Evolutionary conservation across 2,888 invertebrate genomes (phyloP), one percentile per base, ranked within the genome.

Genomic region (Chesias legatella): DNA sequence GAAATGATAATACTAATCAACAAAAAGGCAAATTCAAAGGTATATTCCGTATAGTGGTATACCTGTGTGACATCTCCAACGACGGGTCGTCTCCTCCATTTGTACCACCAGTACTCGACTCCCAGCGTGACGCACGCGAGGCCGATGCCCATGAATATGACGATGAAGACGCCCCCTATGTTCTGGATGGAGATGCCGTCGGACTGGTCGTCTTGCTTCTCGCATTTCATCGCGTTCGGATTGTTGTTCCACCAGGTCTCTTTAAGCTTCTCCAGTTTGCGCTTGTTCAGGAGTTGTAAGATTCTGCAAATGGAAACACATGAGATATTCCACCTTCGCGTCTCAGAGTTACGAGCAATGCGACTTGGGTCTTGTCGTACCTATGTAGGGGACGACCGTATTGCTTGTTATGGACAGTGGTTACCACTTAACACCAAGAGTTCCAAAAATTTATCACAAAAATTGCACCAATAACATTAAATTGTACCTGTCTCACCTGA

Each of bases 141-240:
- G 0, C 94, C 95, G 21, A 98, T 97, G 0, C 98, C 98, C 58
- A 98, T 97, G 67, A 98, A 96, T 51, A 99, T 98, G 0, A 99
- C 98, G 36, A 99, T 97, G 73, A 99, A 99, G 0, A 99, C 98
- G 0, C 98, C 98, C 30, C 98, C 98, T 56, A 99, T 99, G 74
- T 99, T 99, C 68, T 97, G 94, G 46, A 99, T 98, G 45, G 97
- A 98, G 67, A 99, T 99, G 32, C 99, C 99, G 69, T 98, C 98
- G 1, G 95, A 95, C 69, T 98, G 97, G 68, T 97, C 95, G 66
- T 97, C 96, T 37, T 95, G 94, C 56, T 95, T 94, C 58, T 95
- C 95, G 62, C 97, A 97, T 47, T 91, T 90, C 60, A 91, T 91
- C 22, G 91, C 92, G 5, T 92, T 91, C 0, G 93, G 94, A 64